Percentiles rank a stretch among this genome's conserved stretches.
Evolutionary conservation across 2,888 invertebrate species (phyloP).

Genomic region (Drosophila pseudotakahashii): DNA sequence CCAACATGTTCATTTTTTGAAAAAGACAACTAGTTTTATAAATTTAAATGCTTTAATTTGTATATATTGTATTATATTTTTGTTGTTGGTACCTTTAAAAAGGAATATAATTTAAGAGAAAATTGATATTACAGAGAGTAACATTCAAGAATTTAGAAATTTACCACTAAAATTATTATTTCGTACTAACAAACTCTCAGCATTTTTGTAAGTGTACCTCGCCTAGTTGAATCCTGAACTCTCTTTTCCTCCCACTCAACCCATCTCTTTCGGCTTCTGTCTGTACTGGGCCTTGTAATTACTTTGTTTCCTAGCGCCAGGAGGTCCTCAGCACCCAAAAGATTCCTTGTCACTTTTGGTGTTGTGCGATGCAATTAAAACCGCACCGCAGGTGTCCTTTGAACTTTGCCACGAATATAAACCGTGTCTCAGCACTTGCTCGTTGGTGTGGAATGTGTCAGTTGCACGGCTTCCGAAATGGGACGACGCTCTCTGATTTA

Average conservation of each 20-base stretch:
- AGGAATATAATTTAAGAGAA: too few relatives aligned
- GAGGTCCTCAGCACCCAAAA: conserved; percentile 59
- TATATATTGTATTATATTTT: too few relatives aligned
- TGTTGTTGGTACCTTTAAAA: not conserved
- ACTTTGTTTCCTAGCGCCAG: conserved; percentile 74
- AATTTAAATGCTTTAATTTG: too few relatives aligned
- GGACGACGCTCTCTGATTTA: conserved; percentile 47
- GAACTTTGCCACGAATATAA: conserved; percentile 71
- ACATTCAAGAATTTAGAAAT: too few relatives aligned
- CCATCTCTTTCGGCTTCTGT: conserved; percentile 13
- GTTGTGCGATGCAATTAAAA: conserved; percentile 82
- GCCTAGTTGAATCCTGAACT: conserved; percentile 53
- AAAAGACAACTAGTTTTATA: too few relatives aligned
- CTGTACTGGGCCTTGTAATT: conserved; percentile 56
- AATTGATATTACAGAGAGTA: too few relatives aligned
- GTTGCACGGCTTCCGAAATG: conserved; percentile 82
- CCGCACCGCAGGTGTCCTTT: conserved; percentile 82
- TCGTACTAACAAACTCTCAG: too few relatives aligned
- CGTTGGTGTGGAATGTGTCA: conserved; percentile 69
- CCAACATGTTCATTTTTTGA: too few relatives aligned
- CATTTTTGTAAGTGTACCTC: conserved; percentile 16
- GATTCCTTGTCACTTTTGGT: conserved; percentile 71
- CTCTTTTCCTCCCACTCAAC: not conserved
- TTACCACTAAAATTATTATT: not conserved
- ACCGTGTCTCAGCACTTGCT: conserved; percentile 37